Evolutionary conservation across 1,140 invertebrate species (phyloP).

Genomic region (Drosophila melanica): DNA sequence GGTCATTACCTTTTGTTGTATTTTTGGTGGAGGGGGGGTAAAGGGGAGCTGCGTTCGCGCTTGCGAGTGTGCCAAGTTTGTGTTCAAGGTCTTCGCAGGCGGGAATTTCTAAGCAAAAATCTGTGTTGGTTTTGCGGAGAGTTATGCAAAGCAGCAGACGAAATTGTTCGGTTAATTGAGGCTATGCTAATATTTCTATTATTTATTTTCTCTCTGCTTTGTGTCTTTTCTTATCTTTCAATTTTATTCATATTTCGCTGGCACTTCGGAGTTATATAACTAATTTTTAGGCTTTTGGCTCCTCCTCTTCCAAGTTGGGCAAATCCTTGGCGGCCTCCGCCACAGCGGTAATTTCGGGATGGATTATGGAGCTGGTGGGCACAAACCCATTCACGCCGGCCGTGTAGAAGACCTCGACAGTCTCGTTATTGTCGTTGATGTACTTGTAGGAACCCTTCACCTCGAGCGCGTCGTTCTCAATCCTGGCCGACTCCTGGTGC

Average conservation of each 20-base stretch:
- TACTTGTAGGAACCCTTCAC: constrained; percentile 75
- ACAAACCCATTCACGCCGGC: constrained; percentile 79
- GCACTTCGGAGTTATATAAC: constrained; percentile 15
- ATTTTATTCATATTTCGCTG: constrained; percentile 33
- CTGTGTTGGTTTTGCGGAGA: background rate
- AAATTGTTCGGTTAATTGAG: constrained; percentile 1
- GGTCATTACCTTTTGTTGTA: background rate
- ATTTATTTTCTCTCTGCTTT: background rate
- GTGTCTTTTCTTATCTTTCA: background rate
- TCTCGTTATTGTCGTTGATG: constrained; percentile 55
- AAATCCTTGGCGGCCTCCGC: constrained; percentile 73
- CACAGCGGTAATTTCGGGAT: constrained; percentile 67
- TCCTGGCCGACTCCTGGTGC: constrained; percentile 45
- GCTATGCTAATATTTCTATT: background rate
- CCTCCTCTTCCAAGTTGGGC: constrained; percentile 38
- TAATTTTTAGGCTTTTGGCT: background rate
- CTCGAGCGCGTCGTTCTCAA: constrained; percentile 62
- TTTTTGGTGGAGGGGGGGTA: background rate
- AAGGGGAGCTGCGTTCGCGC: background rate
- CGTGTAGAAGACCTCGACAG: constrained; percentile 73
- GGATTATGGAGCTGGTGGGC: constrained; percentile 59
- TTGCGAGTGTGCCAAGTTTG: constrained; percentile 15
- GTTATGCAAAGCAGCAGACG: constrained; percentile 13
- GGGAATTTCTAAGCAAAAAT: constrained; percentile 21
- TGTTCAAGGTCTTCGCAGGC: constrained; percentile 30